Evolutionary conservation across 53 echinoderm and acorn worm genomes (phyloP).

Genomic region (Luidia sarsii): DNA sequence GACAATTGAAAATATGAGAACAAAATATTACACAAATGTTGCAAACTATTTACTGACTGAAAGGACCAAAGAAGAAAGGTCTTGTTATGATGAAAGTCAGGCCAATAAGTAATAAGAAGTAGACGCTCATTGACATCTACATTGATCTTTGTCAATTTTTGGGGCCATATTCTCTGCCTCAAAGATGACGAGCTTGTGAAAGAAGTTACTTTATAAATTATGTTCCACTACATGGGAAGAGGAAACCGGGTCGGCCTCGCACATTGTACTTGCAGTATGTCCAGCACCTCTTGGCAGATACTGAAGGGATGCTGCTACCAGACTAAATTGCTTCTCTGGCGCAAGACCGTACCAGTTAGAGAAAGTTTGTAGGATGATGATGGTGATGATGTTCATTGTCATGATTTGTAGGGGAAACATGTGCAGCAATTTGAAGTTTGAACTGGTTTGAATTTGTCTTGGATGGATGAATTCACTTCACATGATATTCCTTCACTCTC

Average conservation of each 20-base stretch:
- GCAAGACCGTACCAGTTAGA: too few species aligned
- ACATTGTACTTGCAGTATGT: too few species aligned
- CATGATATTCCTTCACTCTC: not conserved
- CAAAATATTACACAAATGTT: not conserved
- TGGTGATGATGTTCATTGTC: not conserved
- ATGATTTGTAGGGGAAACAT: not conserved
- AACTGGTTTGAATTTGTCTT: not conserved
- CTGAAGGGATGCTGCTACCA: too few species aligned
- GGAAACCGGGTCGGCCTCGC: too few species aligned
- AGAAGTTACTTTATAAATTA: too few species aligned
- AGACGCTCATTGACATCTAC: not conserved
- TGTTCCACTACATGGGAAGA: too few species aligned
- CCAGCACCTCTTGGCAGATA: too few species aligned
- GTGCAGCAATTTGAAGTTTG: not conserved
- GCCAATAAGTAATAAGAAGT: not conserved
- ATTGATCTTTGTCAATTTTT: not conserved
- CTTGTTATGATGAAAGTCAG: not conserved
- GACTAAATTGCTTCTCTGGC: too few species aligned
- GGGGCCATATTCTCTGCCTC: not conserved
- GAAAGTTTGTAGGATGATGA: not conserved
- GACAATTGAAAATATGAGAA: not conserved
- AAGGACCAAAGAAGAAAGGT: not conserved
- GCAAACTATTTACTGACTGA: not conserved
- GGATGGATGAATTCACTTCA: not conserved
- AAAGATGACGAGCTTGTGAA: not conserved